A percentile compares a stretch with the other conserved stretches of the same genome.
phyloP scores from a whole-genome alignment of 2,797 vertebrate species.

The Phoebastria nigripes region DNA sequence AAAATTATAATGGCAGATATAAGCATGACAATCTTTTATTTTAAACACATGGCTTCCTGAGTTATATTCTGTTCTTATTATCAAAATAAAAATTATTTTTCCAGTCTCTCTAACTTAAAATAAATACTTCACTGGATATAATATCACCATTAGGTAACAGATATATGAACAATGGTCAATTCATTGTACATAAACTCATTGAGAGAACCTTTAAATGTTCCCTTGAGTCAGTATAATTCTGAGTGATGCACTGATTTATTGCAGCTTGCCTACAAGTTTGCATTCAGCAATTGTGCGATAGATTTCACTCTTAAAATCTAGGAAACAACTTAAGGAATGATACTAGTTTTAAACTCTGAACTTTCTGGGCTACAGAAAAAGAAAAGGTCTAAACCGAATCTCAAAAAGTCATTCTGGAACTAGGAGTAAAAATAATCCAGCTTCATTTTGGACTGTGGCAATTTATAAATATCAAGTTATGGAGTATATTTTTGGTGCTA shows the following conservation, averaged over 20 bases:
- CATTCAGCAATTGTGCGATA: not conserved
- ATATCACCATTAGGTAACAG: not conserved
- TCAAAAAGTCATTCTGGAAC: not conserved
- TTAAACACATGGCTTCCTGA: not conserved
- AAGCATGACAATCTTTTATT: not conserved
- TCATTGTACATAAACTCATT: not conserved
- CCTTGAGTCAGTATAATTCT: not conserved
- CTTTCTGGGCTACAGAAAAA: not conserved
- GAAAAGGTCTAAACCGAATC: not conserved
- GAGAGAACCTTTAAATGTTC: not conserved
- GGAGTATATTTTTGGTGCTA: not conserved
- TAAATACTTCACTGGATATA: not conserved
- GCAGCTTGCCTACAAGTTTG: not conserved
- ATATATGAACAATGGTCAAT: not conserved
- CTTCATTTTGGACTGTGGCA: not conserved
- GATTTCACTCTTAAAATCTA: not conserved
- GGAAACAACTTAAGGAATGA: not conserved
- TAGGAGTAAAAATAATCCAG: not conserved
- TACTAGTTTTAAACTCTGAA: not conserved
- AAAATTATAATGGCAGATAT: not conserved
- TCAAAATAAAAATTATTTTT: not conserved
- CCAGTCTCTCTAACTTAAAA: not conserved
- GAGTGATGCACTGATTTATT: conserved; percentile 7
- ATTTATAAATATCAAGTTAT: not conserved
- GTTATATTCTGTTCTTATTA: not conserved